phyloP scores from a whole-genome alignment of 37 sponge, comb jelly and placozoan species.

The Beroe forskalii region DNA sequence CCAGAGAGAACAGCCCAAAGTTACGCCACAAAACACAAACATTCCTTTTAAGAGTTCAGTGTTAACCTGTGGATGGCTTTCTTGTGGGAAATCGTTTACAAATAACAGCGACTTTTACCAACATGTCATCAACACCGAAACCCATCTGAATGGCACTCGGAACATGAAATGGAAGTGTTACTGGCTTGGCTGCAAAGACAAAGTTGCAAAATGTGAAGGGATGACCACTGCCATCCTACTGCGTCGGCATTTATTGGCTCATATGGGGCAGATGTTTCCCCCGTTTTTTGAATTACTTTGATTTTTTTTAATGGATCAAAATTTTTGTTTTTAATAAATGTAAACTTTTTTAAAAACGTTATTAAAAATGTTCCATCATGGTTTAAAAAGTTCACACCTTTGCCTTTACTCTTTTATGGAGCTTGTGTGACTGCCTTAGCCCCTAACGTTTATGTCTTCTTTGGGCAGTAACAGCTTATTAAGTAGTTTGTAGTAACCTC shows the following conservation, averaged over 20 bases:
- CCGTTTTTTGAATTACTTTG: no score
- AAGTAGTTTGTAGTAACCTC: no score
- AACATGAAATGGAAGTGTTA: slow-evolving; percentile 1
- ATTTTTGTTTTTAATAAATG: no score
- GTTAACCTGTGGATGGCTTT: neutral
- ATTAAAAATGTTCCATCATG: no score
- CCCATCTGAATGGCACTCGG: neutral
- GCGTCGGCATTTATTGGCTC: neutral
- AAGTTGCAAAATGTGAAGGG: neutral
- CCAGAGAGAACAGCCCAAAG: no score
- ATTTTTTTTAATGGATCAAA: no score
- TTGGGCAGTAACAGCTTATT: no score
- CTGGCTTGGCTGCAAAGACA: neutral
- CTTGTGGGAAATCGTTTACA: neutral
- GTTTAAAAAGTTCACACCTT: no score
- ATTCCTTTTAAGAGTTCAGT: neutral
- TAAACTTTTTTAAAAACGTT: no score
- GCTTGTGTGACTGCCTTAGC: no score
- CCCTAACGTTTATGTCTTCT: no score
- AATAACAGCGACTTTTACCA: neutral
- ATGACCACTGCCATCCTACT: neutral
- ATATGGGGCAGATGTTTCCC: neutral
- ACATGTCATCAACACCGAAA: slow-evolving; percentile 21
- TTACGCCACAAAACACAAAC: neutral
- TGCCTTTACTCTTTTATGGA: no score